Base-by-base conservation (phyloP, 2,113 vertebrate genomes). In the Microtus ochrogaster region DNA sequence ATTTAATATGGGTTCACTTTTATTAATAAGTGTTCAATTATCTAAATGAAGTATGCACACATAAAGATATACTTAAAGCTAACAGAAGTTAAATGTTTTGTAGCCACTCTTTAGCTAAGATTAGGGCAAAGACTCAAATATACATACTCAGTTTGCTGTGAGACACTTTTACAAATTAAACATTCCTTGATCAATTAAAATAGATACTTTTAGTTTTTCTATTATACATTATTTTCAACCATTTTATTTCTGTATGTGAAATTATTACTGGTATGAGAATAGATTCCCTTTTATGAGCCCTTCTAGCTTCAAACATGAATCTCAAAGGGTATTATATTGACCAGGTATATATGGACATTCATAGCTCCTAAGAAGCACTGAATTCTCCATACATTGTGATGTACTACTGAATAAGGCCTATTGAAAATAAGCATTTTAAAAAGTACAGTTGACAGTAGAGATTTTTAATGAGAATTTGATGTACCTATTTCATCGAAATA, bases 281-380 rank as follows among this genome's bases (percentile, higher is more conserved):
- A 47, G 41, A 49, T 30, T 72, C 3, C 49, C 22, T 5, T 4
- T 76, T 91, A 52, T 6, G 16, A 90, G 14, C 7, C 22, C 17
- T 28, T 90, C 10, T 61, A 14, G 1, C 79, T 79, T 66, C 61
- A 96, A 94, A 86, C 82, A 91, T 89, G 55, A 95, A 89, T 91
- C 96, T 95, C 92, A 85, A 82, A 70, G 44, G 68, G 95, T 55
- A 91, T 68, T 65, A 91, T 92, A 9, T 28, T 91, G 13, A 13
- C 17, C 52, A 65, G 47, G 2, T 89, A 19, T 19, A 24, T 26
- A 44, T 63, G 78, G 78, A 2, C 5, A 63, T 58, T 86, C 7
- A 49, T 26, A 41, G 33, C 24, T 49, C 41, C 28, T 79, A 36
- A n/a, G 22, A 63, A 36, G 17, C 28, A 26, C 22, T 66, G 11